Percentiles rank a stretch among this genome's conserved stretches.
phyloP scores from a whole-genome alignment of 2,888 invertebrate species.

The Xanthia togata region DNA sequence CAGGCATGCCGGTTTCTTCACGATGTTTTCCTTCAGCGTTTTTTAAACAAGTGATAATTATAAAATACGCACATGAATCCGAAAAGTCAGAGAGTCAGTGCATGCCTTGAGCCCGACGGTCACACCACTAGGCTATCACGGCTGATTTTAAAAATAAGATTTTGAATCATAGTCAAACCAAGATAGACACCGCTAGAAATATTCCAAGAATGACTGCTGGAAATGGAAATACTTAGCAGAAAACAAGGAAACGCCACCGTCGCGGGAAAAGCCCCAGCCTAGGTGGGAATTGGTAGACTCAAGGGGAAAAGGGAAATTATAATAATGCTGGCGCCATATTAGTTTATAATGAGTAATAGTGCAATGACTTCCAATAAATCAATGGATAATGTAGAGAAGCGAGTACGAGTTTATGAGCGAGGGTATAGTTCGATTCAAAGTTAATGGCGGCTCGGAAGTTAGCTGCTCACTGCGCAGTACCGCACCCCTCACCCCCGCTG shows the following conservation, averaged over 20 bases:
- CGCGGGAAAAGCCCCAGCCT: not conserved
- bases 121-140: too few relatives aligned
- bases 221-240: not conserved
- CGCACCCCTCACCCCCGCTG: too few relatives aligned
- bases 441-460: too few relatives aligned
- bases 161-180: not conserved
- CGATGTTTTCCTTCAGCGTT: too few relatives aligned
- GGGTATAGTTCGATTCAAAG: too few relatives aligned
- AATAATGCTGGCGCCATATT: conserved; percentile 2
- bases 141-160: not conserved
- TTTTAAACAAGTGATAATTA: too few relatives aligned
- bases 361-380: not conserved
- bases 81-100: too few relatives aligned
- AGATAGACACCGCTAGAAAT: not conserved
- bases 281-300: not conserved
- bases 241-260: not conserved
- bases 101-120: too few relatives aligned
- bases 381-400: not conserved
- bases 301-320: conserved; percentile 7
- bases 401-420: not conserved
- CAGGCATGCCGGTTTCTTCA: too few relatives aligned
- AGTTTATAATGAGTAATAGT: conserved; percentile 7
- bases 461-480: too few relatives aligned
- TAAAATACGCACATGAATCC: too few relatives aligned
- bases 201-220: not conserved